Evolutionary conservation across 2,888 invertebrate species (phyloP).

Genomic region (Eueremaeus valkanovi): DNA sequence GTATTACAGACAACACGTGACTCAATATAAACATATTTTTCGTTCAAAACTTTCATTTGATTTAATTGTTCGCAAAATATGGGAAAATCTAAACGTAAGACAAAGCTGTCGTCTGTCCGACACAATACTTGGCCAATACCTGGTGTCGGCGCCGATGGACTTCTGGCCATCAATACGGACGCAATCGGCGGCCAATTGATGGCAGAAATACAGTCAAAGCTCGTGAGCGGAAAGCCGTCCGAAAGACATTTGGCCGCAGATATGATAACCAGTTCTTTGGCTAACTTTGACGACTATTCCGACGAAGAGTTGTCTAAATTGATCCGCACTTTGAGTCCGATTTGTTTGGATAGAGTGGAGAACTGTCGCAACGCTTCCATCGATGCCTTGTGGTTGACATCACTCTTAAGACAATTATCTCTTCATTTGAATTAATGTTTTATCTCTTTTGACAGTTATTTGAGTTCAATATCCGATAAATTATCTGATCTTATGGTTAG

Average conservation of each 20-base stretch:
- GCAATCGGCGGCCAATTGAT: not conserved
- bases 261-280: conserved; percentile 14
- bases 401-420: no score
- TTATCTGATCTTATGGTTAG: conserved; percentile 10
- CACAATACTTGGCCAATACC: not conserved
- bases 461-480: conserved; percentile 24
- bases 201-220: not conserved
- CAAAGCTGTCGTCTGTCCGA: not conserved
- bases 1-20: no score
- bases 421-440: not conserved
- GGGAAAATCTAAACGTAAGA: not conserved
- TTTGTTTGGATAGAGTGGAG: conserved; percentile 29
- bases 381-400: conserved; percentile 28
- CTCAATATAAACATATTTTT: no score
- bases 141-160: not conserved
- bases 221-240: conserved; percentile 9
- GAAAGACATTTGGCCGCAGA: conserved; percentile 35
- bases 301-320: not conserved
- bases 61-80: not conserved
- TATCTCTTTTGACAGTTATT: conserved; percentile 4
- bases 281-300: not conserved
- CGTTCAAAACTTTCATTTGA: no score
- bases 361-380: conserved; percentile 29
- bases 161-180: no score
- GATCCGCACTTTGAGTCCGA: not conserved